phyloP scores from a whole-genome alignment of 1,140 invertebrate genomes.

The Pseudomyrmex cubaensis region DNA sequence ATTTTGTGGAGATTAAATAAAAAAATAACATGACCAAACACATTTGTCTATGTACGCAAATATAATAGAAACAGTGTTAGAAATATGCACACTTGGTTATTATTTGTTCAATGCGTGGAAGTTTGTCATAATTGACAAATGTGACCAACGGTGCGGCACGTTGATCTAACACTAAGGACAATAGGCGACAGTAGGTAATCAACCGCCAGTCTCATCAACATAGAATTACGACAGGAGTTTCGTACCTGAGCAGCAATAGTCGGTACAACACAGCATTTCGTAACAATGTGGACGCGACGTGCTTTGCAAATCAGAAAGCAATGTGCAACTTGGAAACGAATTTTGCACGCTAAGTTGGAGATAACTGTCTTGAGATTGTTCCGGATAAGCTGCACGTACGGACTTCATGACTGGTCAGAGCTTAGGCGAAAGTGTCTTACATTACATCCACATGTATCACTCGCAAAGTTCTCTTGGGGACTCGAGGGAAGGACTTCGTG shows the following conservation, averaged over 20 bases:
- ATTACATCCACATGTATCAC: constrained; percentile 15
- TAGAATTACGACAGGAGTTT: constrained; percentile 32
- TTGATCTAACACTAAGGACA: background rate
- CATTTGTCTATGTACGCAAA: background rate
- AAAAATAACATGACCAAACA: too few species aligned
- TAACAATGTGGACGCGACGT: constrained; percentile 37
- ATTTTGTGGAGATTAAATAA: too few species aligned
- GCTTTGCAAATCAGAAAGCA: constrained; percentile 12
- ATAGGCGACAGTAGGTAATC: background rate
- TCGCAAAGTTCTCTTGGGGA: constrained; percentile 32
- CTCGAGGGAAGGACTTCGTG: background rate
- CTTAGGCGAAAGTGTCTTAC: constrained; percentile 12
- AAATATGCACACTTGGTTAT: background rate
- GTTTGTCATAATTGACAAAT: background rate
- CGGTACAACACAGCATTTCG: background rate
- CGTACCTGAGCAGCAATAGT: constrained; percentile 20
- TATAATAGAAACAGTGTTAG: background rate
- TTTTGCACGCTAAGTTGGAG: constrained; percentile 38
- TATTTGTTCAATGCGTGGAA: background rate
- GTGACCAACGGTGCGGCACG: background rate
- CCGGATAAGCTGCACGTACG: constrained; percentile 31
- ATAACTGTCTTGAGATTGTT: constrained; percentile 36
- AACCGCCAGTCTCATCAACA: constrained; percentile 23
- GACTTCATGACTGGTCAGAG: constrained; percentile 17
- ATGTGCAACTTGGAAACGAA: constrained; percentile 39